These are phyloP conservation scores for Ochropleura leucogaster DNA, from an alignment of 2,888 invertebrate genomes.

Conservation along the genomic window DNA sequence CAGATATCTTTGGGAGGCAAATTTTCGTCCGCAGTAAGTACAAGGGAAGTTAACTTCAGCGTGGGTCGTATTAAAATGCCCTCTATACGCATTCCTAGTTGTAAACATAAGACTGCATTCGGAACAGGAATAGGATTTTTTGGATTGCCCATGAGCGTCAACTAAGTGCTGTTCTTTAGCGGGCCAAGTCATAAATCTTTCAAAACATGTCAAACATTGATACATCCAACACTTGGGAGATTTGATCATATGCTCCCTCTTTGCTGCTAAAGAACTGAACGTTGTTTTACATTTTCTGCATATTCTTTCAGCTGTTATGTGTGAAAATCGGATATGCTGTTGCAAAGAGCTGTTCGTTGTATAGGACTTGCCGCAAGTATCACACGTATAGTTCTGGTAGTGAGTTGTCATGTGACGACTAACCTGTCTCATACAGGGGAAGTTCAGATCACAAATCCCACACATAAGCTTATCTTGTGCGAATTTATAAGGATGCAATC, in stretches of 20 bases:
- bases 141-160: conserved; percentile 74
- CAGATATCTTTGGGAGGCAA: conserved; percentile 76
- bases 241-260: conserved; percentile 75
- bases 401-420: conserved; percentile 83
- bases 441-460: conserved; percentile 78
- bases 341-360: conserved; percentile 78
- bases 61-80: conserved; percentile 80
- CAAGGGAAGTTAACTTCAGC: conserved; percentile 81
- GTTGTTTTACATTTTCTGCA: conserved; percentile 82
- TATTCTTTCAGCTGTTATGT: conserved; percentile 74
- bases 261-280: conserved; percentile 76
- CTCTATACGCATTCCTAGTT: conserved; percentile 76
- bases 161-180: conserved; percentile 78
- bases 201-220: conserved; percentile 79
- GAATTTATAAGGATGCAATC: conserved; percentile 81
- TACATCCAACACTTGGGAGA: conserved; percentile 81
- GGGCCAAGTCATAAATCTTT: conserved; percentile 79
- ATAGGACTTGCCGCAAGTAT: conserved; percentile 83
- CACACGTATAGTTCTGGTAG: conserved; percentile 82
- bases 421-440: conserved; percentile 77
- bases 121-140: conserved; percentile 77
- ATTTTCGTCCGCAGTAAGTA: conserved; percentile 80
- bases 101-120: conserved; percentile 79
- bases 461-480: conserved; percentile 77
- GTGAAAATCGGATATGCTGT: conserved; percentile 78